Evolutionary conservation across 1,140 invertebrate species (phyloP).

Genomic region (Drosophila nebulosa): DNA sequence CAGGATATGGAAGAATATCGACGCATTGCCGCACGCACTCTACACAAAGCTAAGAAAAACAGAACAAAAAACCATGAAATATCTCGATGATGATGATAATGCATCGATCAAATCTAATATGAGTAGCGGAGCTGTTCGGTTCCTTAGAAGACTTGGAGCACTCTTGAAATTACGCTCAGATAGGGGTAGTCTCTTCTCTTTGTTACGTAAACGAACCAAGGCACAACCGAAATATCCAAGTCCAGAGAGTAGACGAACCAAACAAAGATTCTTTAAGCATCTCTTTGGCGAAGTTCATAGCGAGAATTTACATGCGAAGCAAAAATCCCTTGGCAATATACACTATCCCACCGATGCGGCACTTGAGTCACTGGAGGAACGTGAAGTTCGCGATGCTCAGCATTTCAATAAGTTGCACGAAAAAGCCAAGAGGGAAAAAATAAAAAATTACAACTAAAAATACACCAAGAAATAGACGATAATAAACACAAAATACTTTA

Average conservation of each 20-base stretch:
- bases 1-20: conserved; percentile 4
- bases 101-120: background rate
- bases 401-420: background rate
- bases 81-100: background rate
- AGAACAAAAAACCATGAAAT: background rate
- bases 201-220: background rate
- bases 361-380: background rate
- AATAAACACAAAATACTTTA: too few species aligned
- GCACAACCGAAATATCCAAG: background rate
- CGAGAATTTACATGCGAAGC: background rate
- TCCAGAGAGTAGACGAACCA: background rate
- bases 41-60: background rate
- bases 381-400: background rate
- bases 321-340: background rate
- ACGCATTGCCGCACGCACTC: conserved; percentile 3
- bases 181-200: background rate
- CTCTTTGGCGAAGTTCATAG: conserved; percentile 16
- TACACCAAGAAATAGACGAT: background rate
- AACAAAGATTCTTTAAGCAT: background rate
- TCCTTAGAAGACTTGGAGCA: conserved; percentile 2
- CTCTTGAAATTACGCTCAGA: background rate
- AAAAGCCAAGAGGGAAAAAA: background rate
- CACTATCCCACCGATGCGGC: background rate
- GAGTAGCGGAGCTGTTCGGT: background rate
- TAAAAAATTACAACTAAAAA: background rate